Percentiles rank a stretch among this genome's conserved stretches.
Evolutionary conservation across 2,888 invertebrate genomes (phyloP).

Genomic region (Hipparchia semele): DNA sequence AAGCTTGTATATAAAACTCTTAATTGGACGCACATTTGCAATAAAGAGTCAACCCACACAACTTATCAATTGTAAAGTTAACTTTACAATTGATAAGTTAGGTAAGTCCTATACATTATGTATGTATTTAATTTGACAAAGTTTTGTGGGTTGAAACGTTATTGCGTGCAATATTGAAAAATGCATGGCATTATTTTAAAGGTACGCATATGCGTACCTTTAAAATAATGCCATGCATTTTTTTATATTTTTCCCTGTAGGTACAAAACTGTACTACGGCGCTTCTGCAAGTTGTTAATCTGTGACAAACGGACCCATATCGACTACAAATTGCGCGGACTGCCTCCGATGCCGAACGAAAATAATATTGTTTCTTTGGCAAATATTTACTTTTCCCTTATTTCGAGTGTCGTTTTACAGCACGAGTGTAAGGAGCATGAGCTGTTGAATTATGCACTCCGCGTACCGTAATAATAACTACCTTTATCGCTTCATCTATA

Average conservation of each 20-base stretch:
- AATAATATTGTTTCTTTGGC: slow-evolving; percentile 81
- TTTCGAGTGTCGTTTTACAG: slow-evolving; percentile 62
- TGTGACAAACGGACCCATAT: slow-evolving; percentile 68
- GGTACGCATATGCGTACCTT: too few relatives aligned
- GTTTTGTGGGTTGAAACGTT: too few relatives aligned
- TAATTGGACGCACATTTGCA: too few relatives aligned
- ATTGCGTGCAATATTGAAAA: too few relatives aligned
- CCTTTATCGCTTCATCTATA: slow-evolving; percentile 33
- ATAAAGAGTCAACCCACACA: too few relatives aligned
- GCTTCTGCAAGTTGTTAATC: slow-evolving; percentile 45
- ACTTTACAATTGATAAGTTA: too few relatives aligned
- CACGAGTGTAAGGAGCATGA: slow-evolving; percentile 6
- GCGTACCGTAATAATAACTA: slow-evolving; percentile 28
- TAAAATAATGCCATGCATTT: too few relatives aligned
- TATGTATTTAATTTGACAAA: too few relatives aligned
- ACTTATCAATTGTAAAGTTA: too few relatives aligned
- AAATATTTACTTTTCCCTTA: slow-evolving; percentile 76
- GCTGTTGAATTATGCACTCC: slow-evolving; percentile 34
- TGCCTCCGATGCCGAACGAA: slow-evolving; percentile 64
- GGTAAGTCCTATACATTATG: too few relatives aligned
- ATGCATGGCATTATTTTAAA: too few relatives aligned
- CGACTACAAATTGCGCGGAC: slow-evolving; percentile 78
- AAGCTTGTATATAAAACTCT: too few relatives aligned
- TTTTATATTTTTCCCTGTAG: background rate
- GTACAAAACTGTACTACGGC: slow-evolving; percentile 12